Evolutionary conservation across 2,797 vertebrate genomes (phyloP), one percentile per base, ranked within the genome.

Genomic region (Cichlasoma orientale): DNA sequence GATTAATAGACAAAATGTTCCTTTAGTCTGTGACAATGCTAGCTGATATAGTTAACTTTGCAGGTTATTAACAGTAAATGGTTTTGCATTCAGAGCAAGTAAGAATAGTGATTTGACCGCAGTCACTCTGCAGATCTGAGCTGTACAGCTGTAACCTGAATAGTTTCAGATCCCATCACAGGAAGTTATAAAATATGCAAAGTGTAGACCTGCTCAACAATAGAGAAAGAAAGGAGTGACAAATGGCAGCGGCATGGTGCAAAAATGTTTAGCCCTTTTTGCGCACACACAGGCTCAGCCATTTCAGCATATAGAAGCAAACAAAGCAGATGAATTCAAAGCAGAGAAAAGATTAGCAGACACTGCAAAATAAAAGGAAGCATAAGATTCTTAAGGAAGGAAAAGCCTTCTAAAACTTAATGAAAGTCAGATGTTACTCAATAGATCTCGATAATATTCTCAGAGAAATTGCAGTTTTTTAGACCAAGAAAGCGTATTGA

Each of bases 111-210:
- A 70, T 33, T 69, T 56, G 14, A 75, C 19, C 5, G 5, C 2
- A 56, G 18, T 50, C 33, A 16, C 23, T 21, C 21, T 78, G 23
- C 9, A 3, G 36, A 36, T 78, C 56, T 33, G n/a, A 79, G 41
- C 56, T 89, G 61, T 78, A 38, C 71, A 36, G 47, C 61, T 78
- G 93, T 90, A 94, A 95, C 88, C 77, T 33, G 86, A 95, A 88
- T 77, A 78, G 72, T 69, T 47, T 88, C 80, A 72, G 55, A 87
- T 88, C 56, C 77, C 74, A 82, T 76, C 79, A 80, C 84, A 88
- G 87, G 78, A 91, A 90, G 85, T 82, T 81, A 89, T 95, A 89
- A 95, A 95, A 95, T 92, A 95, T 96, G 93, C 88, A 96, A 85
- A 52, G 33, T 71, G 54, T 54, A 66, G 76, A 81, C 79, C 68